Evolutionary conservation across 2,888 invertebrate species (phyloP).

Genomic region (Orthosia gracilis): DNA sequence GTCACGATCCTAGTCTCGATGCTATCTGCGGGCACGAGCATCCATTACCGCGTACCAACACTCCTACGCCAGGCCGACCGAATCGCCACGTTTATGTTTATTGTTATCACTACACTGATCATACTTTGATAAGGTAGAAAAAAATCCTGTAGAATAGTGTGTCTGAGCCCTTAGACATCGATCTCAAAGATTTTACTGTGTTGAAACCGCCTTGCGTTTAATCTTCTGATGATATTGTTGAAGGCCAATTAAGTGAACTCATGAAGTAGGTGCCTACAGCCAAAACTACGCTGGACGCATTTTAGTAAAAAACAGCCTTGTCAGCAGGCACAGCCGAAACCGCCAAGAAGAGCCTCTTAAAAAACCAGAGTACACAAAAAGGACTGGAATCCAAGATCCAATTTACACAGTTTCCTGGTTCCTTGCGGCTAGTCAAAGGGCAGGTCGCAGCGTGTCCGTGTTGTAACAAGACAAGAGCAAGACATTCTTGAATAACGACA

Average conservation of each 20-base stretch:
- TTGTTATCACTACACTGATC: slow-evolving; percentile 67
- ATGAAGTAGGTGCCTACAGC: neutral
- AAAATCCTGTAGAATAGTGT: neutral
- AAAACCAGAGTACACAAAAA: slow-evolving; percentile 18
- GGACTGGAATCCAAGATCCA: slow-evolving; percentile 32
- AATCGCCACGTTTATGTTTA: slow-evolving; percentile 70
- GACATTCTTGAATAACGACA: slow-evolving; percentile 71
- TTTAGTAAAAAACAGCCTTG: neutral
- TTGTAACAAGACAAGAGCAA: slow-evolving; percentile 65
- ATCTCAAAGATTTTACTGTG: neutral
- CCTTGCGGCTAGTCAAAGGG: slow-evolving; percentile 62
- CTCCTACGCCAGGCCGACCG: slow-evolving; percentile 64
- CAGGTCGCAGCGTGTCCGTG: slow-evolving; percentile 64
- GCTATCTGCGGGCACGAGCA: slow-evolving; percentile 76
- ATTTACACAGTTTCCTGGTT: slow-evolving; percentile 54
- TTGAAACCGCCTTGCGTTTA: neutral
- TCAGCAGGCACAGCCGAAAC: neutral
- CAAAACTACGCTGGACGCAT: neutral
- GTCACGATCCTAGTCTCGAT: slow-evolving; percentile 79
- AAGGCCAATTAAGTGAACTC: neutral
- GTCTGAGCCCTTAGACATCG: neutral
- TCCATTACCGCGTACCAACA: slow-evolving; percentile 69
- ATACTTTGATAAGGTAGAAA: slow-evolving; percentile 27
- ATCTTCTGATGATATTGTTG: neutral
- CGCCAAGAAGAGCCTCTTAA: neutral